Conservation (phyloP, 2,888 invertebrate genomes). For the Hydropsyche betteni region DNA sequence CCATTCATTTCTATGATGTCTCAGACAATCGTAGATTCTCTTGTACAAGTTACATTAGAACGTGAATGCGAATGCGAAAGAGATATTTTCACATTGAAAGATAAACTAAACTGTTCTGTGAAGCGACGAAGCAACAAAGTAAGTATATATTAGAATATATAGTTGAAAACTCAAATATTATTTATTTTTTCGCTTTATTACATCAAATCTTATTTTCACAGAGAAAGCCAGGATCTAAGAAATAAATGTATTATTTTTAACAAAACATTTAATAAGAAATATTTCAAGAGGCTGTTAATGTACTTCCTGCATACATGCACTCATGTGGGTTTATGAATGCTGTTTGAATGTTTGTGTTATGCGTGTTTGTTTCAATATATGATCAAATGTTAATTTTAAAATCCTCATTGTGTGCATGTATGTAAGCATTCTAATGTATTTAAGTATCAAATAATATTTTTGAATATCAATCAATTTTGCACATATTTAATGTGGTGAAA, state of each 20-base stretch:
- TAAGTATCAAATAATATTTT: not conserved
- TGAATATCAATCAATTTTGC: not conserved
- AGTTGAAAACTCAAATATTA: not conserved
- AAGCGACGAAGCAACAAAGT: conserved; percentile 61
- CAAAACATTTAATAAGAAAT: conserved; percentile 3
- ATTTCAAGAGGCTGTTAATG: conserved; percentile 22
- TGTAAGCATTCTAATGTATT: conserved; percentile 7
- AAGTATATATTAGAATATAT: conserved; percentile 50
- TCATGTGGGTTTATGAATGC: not conserved
- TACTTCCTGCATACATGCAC: conserved; percentile 23
- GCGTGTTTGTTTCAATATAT: not conserved
- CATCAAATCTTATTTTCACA: not conserved
- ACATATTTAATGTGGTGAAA: conserved; percentile 4
- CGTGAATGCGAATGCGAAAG: conserved; percentile 63
- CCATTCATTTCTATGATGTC: conserved; percentile 68
- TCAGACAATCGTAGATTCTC: conserved; percentile 60
- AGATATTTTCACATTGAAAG: conserved; percentile 58
- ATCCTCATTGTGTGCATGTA: not conserved
- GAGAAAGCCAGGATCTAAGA: conserved; percentile 35
- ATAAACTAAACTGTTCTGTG: conserved; percentile 58
- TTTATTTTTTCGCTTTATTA: not conserved
- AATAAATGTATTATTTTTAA: conserved; percentile 9
- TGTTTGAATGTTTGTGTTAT: not conserved
- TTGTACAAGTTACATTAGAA: conserved; percentile 58
- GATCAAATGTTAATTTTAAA: not conserved